Base-by-base conservation (phyloP, 2,888 invertebrate species). In the Neelides folsomi region DNA sequence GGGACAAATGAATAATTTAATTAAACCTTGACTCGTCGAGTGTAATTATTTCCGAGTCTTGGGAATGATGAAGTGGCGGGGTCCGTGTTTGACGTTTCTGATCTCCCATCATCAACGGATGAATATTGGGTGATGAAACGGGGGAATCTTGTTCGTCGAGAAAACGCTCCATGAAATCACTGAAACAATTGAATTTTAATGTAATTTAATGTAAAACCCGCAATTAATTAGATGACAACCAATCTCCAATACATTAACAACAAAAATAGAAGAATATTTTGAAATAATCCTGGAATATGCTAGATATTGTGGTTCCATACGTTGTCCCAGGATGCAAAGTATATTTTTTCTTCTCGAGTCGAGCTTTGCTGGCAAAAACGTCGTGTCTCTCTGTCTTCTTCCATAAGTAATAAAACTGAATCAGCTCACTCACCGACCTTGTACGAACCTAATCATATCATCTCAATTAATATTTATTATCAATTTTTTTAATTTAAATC, bases 341-440 rank as follows among this genome's bases (percentile, higher is more conserved):
- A 69, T 90, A 92, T 69, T 92, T 90, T 70, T 89, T 88, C 73
- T 93, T 93, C 68, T 92, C 92, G 63, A 90, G 71, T 47, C 89
- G 76, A 9, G 85, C 83, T 71, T 87, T 87, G 68, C 87, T 86
- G 1, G 90, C 90, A 69, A 78, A 79, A 15, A 76, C 83, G 72
- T 97, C 97, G 71, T 95, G 93, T 15, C 97, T 77, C 68, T 95
- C 95, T 20, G 95, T 95, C 72, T 97, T 97, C 73, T 98, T 98
- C 98, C 98, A 98, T 51, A 94, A 77, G 38, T 77, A 68, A 64
- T 77, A 77, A 74, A 97, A 98, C 69, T 95, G 92, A 12, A 97
- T 93, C 56, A 98, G 75, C 72, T 98, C 97, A 35, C 94, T 90
- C 41, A 97, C 93, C 8, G 92, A 88, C 64, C 95, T 77, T 52